A percentile compares a stretch with the other conserved stretches of the same genome.
These are phyloP conservation scores for Hozukius guyotensis DNA, from an alignment of 2,797 vertebrate species.

Conservation along the genomic window DNA sequence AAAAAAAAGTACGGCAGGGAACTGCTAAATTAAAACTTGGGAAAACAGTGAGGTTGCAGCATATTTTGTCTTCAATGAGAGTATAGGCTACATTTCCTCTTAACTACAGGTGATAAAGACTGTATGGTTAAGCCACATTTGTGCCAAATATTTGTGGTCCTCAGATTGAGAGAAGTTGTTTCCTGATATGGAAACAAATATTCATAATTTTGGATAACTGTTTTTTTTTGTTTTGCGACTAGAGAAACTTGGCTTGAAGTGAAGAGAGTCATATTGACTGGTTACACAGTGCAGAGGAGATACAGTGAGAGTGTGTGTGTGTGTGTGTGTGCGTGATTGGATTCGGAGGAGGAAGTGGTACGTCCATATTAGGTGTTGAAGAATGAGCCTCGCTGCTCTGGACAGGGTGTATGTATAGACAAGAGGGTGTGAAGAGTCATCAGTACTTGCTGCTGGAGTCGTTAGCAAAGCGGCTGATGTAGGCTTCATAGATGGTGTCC, in stretches of 20 bases:
- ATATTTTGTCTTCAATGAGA: background rate
- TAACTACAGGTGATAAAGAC: background rate
- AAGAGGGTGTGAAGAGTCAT: constrained; percentile 45
- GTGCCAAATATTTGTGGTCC: background rate
- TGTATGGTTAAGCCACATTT: background rate
- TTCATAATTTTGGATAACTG: background rate
- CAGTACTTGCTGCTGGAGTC: constrained; percentile 75
- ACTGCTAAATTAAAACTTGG: background rate
- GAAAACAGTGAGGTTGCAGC: constrained; percentile 12
- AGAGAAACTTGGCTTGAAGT: background rate
- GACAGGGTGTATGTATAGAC: constrained; percentile 11
- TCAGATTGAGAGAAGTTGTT: background rate
- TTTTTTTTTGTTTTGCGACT: background rate
- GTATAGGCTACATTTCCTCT: background rate
- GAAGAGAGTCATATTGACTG: background rate
- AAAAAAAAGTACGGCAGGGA: background rate
- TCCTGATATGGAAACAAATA: background rate
- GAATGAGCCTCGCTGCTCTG: background rate
- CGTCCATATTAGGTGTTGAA: constrained; percentile 5
- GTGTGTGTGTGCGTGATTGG: background rate
- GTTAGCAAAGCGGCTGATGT: constrained; percentile 84
- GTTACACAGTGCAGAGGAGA: constrained; percentile 2
- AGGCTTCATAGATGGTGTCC: constrained; percentile 93
- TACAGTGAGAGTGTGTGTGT: background rate
- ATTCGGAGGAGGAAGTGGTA: constrained; percentile 1